Percentiles rank a stretch among this genome's conserved stretches.
Conservation (phyloP, 2,888 invertebrate genomes). For the Eurytoma californica region DNA sequence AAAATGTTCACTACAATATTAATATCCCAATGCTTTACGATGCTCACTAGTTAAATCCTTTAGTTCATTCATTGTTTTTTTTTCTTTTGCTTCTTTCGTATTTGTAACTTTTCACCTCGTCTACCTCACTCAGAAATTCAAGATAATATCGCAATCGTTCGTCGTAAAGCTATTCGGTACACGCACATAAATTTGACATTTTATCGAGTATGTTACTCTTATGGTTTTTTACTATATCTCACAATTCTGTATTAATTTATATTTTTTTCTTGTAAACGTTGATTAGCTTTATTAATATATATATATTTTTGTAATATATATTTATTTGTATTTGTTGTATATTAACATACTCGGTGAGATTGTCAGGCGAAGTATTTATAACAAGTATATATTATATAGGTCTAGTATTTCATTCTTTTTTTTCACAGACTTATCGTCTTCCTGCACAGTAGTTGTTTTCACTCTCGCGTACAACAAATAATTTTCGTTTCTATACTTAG, state of each 20-base stretch:
- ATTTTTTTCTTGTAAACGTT: conserved; percentile 34
- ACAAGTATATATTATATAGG: conserved; percentile 29
- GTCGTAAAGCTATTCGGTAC: conserved; percentile 21
- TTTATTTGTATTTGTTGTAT: conserved; percentile 21
- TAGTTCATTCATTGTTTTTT: conserved; percentile 15
- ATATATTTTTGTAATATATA: conserved; percentile 15
- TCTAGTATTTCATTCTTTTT: conserved; percentile 36
- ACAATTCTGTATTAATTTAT: conserved; percentile 28
- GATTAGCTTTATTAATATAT: conserved; percentile 29
- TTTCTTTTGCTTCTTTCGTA: conserved; percentile 13
- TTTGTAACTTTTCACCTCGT: conserved; percentile 12
- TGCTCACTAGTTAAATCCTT: conserved; percentile 38
- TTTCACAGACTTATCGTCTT: conserved; percentile 23
- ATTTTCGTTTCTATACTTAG: not conserved
- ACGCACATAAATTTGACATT: conserved; percentile 6
- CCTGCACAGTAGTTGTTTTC: not conserved
- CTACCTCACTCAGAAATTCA: too few species aligned
- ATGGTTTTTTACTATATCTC: conserved; percentile 22
- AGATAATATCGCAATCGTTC: not conserved
- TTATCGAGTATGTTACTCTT: conserved; percentile 22
- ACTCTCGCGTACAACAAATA: not conserved
- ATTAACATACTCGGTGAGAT: conserved; percentile 39
- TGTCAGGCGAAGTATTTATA: conserved; percentile 49
- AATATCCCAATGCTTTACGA: conserved; percentile 34
- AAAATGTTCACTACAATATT: conserved; percentile 47